phyloP scores from a whole-genome alignment of 2,797 vertebrate genomes.

The Catamblyrhynchus diadema region DNA sequence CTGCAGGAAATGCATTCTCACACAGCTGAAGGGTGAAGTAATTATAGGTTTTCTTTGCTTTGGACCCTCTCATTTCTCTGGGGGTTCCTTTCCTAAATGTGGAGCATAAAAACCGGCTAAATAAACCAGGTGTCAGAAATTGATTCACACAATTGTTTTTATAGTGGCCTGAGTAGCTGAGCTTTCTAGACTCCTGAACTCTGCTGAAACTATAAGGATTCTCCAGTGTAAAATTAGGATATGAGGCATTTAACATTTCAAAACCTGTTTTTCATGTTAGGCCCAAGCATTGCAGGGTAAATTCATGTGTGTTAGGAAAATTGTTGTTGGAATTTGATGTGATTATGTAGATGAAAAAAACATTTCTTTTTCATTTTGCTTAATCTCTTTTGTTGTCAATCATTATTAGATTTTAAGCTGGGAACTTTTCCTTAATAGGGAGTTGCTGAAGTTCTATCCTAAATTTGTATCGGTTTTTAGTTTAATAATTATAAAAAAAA shows the following conservation, averaged over 20 bases:
- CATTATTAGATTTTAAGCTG: conserved; percentile 14
- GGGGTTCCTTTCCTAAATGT: not conserved
- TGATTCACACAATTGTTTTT: not conserved
- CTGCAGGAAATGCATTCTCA: conserved; percentile 38
- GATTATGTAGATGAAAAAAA: not conserved
- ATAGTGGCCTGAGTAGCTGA: not conserved
- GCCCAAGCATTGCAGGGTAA: not conserved
- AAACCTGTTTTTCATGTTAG: not conserved
- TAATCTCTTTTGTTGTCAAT: not conserved
- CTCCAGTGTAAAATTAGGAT: conserved; percentile 18
- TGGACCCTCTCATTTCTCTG: conserved; percentile 34
- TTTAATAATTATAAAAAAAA: not conserved
- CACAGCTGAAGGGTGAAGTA: conserved; percentile 34
- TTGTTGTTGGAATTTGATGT: not conserved
- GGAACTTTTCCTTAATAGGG: not conserved
- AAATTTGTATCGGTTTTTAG: not conserved
- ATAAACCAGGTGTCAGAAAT: conserved; percentile 36
- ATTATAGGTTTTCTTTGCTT: conserved; percentile 44
- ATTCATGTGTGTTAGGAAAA: not conserved
- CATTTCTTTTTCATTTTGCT: not conserved
- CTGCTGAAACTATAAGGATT: conserved; percentile 14
- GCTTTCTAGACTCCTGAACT: not conserved
- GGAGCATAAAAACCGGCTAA: not conserved
- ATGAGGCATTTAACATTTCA: not conserved
- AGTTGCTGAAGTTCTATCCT: not conserved